Evolutionary conservation across 2,888 invertebrate genomes (phyloP), one percentile per base, ranked within the genome.

Genomic region (Lithophane leautieri): DNA sequence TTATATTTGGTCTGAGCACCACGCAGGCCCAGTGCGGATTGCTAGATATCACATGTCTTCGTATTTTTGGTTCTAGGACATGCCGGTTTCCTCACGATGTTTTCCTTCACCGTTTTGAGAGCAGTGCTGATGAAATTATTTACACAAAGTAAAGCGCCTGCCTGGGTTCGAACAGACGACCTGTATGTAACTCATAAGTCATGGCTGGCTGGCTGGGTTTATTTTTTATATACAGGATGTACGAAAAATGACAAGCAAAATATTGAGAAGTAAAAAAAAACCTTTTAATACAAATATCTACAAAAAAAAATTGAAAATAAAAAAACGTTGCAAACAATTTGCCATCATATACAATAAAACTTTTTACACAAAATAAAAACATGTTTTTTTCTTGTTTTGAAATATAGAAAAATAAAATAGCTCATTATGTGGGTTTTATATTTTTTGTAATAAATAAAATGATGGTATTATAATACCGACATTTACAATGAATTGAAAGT

Each of bases 391-490:
- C 6, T 34, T 28, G 6, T 0, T 4, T n/a, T 14, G 50, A 25
- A 4, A 52, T n/a, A 40, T 54, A 73, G 8, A 80, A 4, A 62
- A 47, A 47, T 54, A 8, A 54, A 72, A 61, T n/a, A 14, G 1
- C 61, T 74, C 28, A 28, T 73, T 73, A 72, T 2, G 11, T 19
- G 14, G 44, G 14, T 8, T 61, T 79, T 16, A 16, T 0, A 19
- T 4, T 52, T 76, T 73, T 76, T 79, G 22, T 52, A 4, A 19
- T 34, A 50, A 50, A 50, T 28, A 42, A 52, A 80, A 62, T 62
- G 14, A 42, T 25, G 61, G n/a, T 34, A 16, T 58, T 6, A 79
- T 58, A 58, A 79, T n/a, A 52, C 16, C 6, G 1, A 70, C 28
- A 22, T 7, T 34, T 34, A 19, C 3, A 47, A 22, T 50, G 14